A percentile compares a stretch with the other conserved stretches of the same genome.
phyloP scores from a whole-genome alignment of 1,140 invertebrate species.

The Lasioglossum albipes region DNA sequence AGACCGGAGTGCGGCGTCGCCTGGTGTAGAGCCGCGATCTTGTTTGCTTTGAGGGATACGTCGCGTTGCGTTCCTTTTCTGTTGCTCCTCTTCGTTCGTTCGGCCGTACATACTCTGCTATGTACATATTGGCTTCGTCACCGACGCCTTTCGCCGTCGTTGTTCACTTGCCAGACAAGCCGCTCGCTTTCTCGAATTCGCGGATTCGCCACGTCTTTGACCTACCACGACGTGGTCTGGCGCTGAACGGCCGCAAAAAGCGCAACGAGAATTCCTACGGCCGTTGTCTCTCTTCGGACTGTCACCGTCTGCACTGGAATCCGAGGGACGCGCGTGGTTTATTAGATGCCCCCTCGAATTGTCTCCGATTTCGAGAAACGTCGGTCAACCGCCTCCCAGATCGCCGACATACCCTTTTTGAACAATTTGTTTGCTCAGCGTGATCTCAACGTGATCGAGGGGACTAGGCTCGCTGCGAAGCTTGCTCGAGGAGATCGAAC shows the following conservation, averaged over 20 bases:
- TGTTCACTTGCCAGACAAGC: conserved; percentile 4
- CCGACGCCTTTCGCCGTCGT: conserved; percentile 16
- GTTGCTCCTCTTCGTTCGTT: no score
- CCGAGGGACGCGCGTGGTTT: neutral
- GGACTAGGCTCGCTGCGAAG: no score
- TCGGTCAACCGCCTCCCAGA: neutral
- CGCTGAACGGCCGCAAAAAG: conserved; percentile 26
- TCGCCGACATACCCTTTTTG: neutral
- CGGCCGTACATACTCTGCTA: no score
- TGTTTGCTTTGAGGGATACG: neutral
- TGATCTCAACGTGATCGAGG: no score
- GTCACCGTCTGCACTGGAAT: neutral
- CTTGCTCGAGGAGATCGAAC: no score
- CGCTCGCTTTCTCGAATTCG: conserved; percentile 22
- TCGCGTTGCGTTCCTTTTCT: no score
- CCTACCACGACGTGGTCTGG: neutral
- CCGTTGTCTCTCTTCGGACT: conserved; percentile 21
- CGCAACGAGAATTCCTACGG: conserved; percentile 47
- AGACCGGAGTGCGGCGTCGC: conserved; percentile 6
- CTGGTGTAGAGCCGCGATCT: neutral
- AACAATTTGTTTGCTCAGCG: neutral
- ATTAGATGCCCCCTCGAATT: neutral
- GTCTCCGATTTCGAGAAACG: neutral
- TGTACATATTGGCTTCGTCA: neutral
- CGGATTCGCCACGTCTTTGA: neutral